Conservation (phyloP, 2,797 vertebrate genomes). For the Tolypeutes matacus region DNA sequence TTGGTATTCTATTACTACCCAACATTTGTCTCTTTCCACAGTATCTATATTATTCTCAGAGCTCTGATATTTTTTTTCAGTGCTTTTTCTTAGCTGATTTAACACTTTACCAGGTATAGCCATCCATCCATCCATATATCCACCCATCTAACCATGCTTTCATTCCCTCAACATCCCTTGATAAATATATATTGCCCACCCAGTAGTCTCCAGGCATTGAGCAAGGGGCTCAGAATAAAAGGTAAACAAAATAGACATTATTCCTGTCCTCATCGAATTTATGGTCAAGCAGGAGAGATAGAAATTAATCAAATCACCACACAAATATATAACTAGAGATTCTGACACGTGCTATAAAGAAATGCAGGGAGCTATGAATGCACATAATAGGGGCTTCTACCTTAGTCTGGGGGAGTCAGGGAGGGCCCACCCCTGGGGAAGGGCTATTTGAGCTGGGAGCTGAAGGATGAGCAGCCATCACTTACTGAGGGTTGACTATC, state of each 20-base stretch:
- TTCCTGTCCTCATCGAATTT: not conserved
- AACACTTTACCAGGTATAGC: not conserved
- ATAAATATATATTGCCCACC: not conserved
- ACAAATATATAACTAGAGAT: not conserved
- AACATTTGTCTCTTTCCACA: not conserved
- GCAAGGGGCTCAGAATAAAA: not conserved
- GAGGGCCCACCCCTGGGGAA: not conserved
- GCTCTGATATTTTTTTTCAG: not conserved
- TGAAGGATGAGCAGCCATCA: not conserved
- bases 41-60: not conserved
- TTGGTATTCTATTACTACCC: not conserved
- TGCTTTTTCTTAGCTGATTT: not conserved
- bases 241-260: not conserved
- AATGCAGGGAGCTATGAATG: not conserved
- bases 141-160: not conserved
- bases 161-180: not conserved
- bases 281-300: not conserved
- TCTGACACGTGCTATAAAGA: not conserved
- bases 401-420: not conserved
- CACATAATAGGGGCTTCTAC: not conserved
- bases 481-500: not conserved
- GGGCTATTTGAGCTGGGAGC: not conserved
- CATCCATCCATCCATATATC: not conserved
- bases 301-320: constrained; percentile 18
- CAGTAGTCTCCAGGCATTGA: not conserved